Base-by-base conservation (phyloP, 2,113 vertebrate genomes). In the Sapajus apella region DNA sequence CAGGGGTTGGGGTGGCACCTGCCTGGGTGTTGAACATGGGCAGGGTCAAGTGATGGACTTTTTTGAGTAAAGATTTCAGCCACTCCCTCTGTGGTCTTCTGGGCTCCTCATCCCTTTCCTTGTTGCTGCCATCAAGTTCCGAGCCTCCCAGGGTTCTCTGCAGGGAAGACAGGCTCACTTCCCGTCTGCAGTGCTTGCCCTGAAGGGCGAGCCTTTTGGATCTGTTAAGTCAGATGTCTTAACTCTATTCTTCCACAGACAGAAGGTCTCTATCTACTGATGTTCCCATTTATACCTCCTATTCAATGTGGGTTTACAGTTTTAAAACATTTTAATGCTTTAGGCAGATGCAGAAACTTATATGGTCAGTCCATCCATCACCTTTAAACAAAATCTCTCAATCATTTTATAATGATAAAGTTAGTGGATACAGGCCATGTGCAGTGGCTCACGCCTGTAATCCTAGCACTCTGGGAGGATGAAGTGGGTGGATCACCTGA, bases 1-100 rank as follows among this genome's bases (percentile, higher is more conserved):
- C 3, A 25, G 32, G 12, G 3, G 5, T 3, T 12, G 37, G 37
- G 21, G 3, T 13, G 40, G 43, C 3, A 0, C 10, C 43, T 13
- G 27, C 55, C 20, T 25, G 27, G 64, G 30, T 35, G 55, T 32
- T 16, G 11, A 35, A 25, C 32, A 2, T 6, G 25, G 76, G 61
- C 30, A 8, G 0, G 13, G 6, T 20, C 12, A 73, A 55, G 37
- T 2, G 10, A n/a, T 17, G 23, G 30, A 12, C 45, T 1, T 13
- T 13, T 30, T 8, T 37, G n/a, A 6, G 4, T 30, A 30, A n/a
- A 77, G 58, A 73, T 30, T 73, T 40, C 5, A 32, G 14, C 61
- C 7, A 7, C 30, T 68, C 32, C 66, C 32, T 68, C 32, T 18
- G 3, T 68, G 30, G 6, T 32, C 16, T 68, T 18, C 16, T 35